Evolutionary conservation across 1,140 invertebrate species (phyloP), one percentile per base, ranked within the genome.

Genomic region (Thalassaphorura encarpata): DNA sequence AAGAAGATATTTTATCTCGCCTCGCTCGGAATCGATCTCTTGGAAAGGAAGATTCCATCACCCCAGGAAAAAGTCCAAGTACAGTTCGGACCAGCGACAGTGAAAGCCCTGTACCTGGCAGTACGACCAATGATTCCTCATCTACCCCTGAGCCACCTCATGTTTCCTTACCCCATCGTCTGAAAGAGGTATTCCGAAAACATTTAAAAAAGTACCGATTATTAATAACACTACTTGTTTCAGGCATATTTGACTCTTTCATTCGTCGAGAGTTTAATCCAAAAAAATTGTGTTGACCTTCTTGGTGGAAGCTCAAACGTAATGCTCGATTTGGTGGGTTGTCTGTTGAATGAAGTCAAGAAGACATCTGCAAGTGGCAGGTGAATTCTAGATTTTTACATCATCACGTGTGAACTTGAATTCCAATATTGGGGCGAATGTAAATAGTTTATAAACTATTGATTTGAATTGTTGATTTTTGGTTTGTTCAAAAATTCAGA

Each of bases 281-380:
- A 48, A 36, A 63, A 63, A 43, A 64, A 61, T 51, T 64, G 62
- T 36, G 49, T 64, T 11, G 62, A 64, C 31, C 41, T 64, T 18
- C 47, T 64, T 15, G 62, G 62, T n/a, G 58, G 58, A 29, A 56
- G 48, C 27, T 60, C 58, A 1, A 64, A 64, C 49, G 58, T 64
- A 15, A 61, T 64, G 62, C 41, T 64, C 36, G 62, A 64, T 33
- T 40, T 64, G 24, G 61, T 64, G 58, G 58, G 62, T 28, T 45
- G 41, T 52, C 36, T 64, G n/a, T 52, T 64, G n/a, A 56, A 47
- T 40, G 62, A 64, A 26, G 24, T 58, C 21, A 58, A 54, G 39
- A 62, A 56, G 36, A 52, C 52, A 1, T 51, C 60, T 41, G 52
- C 40, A 16, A 54, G 51, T 54, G 60, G 57, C 60, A 61, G 60